phyloP scores from a whole-genome alignment of 2,113 vertebrate genomes.

The Microcebus murinus region DNA sequence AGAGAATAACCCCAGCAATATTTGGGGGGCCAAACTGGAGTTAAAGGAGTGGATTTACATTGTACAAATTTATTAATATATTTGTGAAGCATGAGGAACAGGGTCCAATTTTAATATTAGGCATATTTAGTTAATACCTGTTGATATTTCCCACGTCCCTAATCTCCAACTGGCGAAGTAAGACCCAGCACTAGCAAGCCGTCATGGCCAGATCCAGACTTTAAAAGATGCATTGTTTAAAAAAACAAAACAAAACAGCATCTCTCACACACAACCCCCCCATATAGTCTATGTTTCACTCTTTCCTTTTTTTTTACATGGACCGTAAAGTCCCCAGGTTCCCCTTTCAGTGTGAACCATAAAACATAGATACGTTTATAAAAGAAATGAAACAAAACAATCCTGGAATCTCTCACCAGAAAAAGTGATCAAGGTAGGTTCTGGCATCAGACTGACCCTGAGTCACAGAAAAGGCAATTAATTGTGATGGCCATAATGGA shows the following conservation, averaged over 20 bases:
- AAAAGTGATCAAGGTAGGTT: constrained; percentile 2
- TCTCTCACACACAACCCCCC: background rate
- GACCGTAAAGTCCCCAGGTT: background rate
- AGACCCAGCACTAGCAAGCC: background rate
- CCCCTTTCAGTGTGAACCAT: constrained; percentile 6
- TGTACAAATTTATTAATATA: background rate
- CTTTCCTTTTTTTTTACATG: background rate
- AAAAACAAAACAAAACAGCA: background rate
- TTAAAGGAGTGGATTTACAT: constrained; percentile 21
- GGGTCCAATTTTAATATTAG: background rate
- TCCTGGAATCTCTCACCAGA: constrained; percentile 18
- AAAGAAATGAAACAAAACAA: constrained; percentile 48
- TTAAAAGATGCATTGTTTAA: background rate
- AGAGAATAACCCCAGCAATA: background rate
- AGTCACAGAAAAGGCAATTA: constrained; percentile 56
- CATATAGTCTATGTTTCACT: background rate
- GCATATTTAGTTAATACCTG: background rate
- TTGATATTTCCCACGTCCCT: constrained; percentile 22
- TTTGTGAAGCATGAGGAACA: background rate
- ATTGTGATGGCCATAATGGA: constrained; percentile 67
- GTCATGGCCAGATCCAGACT: background rate
- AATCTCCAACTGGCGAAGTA: background rate
- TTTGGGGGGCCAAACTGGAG: background rate
- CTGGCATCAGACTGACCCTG: constrained; percentile 7
- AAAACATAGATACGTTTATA: background rate